phyloP scores from a whole-genome alignment of 2,113 vertebrate genomes.

The Camelus bactrianus region DNA sequence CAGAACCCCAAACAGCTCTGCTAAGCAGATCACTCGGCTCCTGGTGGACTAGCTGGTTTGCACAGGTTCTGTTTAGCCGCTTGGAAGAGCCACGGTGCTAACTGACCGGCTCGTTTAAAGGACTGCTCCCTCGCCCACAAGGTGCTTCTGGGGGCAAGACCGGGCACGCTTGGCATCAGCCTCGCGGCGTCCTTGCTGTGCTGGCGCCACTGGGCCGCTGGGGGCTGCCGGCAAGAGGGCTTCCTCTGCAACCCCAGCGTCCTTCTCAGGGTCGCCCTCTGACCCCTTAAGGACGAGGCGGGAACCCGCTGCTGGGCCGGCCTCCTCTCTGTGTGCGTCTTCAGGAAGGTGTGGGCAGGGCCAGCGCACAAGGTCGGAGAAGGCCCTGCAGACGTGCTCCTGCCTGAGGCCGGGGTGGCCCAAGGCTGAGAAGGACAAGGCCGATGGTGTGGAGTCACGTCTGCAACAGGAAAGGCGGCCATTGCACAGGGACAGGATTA shows the following conservation, averaged over 20 bases:
- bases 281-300: no score
- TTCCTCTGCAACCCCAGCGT: neutral
- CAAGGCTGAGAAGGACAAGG: neutral
- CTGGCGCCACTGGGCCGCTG: rapidly evolving
- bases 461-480: neutral
- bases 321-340: neutral
- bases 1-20: rapidly evolving
- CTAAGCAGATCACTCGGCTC: rapidly evolving
- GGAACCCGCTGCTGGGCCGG: neutral
- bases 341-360: neutral
- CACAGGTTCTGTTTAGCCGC: rapidly evolving
- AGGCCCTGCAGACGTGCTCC: neutral
- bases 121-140: rapidly evolving
- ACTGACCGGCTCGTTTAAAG: rapidly evolving
- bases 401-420: neutral
- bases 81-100: rapidly evolving
- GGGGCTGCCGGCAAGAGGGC: neutral
- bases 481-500: neutral
- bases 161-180: rapidly evolving
- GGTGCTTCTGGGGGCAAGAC: neutral
- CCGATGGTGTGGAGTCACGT: neutral
- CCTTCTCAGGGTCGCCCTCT: no score
- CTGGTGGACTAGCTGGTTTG: neutral
- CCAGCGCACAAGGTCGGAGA: neutral
- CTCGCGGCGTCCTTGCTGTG: neutral